Evolutionary conservation across 2,888 invertebrate genomes (phyloP), one percentile per base, ranked within the genome.

Genomic region (Drosophila prostipennis): DNA sequence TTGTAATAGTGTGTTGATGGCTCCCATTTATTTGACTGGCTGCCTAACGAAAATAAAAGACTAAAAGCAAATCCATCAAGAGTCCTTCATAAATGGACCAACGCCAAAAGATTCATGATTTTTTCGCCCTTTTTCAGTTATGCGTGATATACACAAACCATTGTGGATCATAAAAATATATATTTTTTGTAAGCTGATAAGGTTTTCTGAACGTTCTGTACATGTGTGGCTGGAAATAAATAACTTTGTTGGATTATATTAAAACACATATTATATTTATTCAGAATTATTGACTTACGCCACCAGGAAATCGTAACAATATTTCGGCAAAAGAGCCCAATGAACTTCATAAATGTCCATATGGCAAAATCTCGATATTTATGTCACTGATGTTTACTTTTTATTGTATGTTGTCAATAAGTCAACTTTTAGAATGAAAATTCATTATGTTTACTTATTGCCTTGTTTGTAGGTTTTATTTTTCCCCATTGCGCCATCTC

Each of bases 21-120:
- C 19, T 37, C 13, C 16, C 14, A n/a, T 37, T 67, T 68, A 45
- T 37, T 19, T 23, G 34, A 26, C 32, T 34, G 23, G 48, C 46
- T 64, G 64, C 6, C 6, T 8, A 34, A 39, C 37, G 19, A 26
- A 34, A 26, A 14, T 11, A 14, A 39, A 45, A 37, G 55, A 45
- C 46, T 49, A 54, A 19, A 36, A 39, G 34, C 43, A 46, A 69
- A 65, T 69, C 65, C 45, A 39, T 65, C 65, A 65, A n/a, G 42
- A 26, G 32, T 54, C 37, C 46, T 14, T 34, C 26, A 45, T 61
- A 42, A 61, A 39, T 23, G 32, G 63, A 2, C 11, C 16, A 46
- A 46, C 34, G 37, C 29, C 26, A 43, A 26, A 11, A 6, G 16
- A 48, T 16, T 48, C 7, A 7, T 11, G 34, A 6, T 10, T 34